A percentile compares a stretch with the other conserved stretches of the same genome.
Evolutionary conservation across 1,140 invertebrate genomes (phyloP).

Genomic region (Drosophila triauraria): DNA sequence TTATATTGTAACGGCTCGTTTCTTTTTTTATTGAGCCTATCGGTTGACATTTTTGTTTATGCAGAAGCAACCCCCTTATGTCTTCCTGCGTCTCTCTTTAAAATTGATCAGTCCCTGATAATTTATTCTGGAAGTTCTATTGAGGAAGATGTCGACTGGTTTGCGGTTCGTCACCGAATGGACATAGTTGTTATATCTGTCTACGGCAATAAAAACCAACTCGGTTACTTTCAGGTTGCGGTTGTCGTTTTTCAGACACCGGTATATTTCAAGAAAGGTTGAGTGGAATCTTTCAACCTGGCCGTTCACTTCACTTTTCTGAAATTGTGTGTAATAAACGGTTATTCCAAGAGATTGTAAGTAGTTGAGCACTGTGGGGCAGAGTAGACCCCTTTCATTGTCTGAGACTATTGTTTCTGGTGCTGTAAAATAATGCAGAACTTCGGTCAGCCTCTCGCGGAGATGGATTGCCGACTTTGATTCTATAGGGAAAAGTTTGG

Average conservation of each 20-base stretch:
- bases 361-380: slow-evolving; percentile 15
- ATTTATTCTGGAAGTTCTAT: slow-evolving; percentile 1
- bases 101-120: neutral
- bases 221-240: neutral
- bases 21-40: neutral
- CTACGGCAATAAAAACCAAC: slow-evolving; percentile 1
- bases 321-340: slow-evolving; percentile 1
- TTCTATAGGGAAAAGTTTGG: slow-evolving; percentile 5
- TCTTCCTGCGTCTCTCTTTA: slow-evolving; percentile 1
- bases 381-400: slow-evolving; percentile 6
- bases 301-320: slow-evolving; percentile 4
- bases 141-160: slow-evolving; percentile 6
- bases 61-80: slow-evolving; percentile 1
- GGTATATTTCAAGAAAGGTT: slow-evolving; percentile 15
- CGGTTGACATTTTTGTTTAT: slow-evolving; percentile 2
- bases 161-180: neutral
- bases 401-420: slow-evolving; percentile 9
- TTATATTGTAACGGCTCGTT: neutral
- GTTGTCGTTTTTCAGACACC: slow-evolving; percentile 7
- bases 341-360: neutral
- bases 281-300: slow-evolving; percentile 19
- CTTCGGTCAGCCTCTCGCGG: slow-evolving; percentile 1
- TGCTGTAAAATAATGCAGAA: slow-evolving; percentile 9
- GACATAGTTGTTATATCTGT: slow-evolving; percentile 19
- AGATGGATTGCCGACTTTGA: slow-evolving; percentile 8